Evolutionary conservation across 1,140 invertebrate genomes (phyloP), one percentile per base, ranked within the genome.

Genomic region (Hestina assimilis): DNA sequence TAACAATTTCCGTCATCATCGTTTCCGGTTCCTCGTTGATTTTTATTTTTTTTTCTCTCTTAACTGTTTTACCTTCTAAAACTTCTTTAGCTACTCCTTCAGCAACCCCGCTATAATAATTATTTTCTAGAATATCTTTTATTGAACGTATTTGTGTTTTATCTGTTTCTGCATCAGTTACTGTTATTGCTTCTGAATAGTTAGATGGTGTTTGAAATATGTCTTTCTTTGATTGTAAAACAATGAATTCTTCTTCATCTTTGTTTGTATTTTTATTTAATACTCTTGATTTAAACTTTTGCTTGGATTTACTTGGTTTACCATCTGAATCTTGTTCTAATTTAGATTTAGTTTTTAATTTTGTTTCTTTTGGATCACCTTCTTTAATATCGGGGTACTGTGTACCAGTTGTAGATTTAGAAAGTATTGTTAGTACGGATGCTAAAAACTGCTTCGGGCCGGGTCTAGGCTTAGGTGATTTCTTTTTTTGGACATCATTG

Each of bases 371-470:
- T 45, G 1, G 28, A 3, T 41, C 11, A 3, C 0, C 9, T 4
- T 61, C 28, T 9, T 71, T 7, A 8, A 11, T 15, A 12, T 75
- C 74, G 2, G 74, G 72, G 9, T 59, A 66, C 54, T 80, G 77
- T 0, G 78, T 79, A 6, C 66, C 67, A 0, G 69, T 60, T n/a
- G 74, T 75, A 2, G 72, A 72, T 69, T 79, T 76, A 0, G 76
- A 72, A 1, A 81, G 52, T 1, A 75, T 76, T 9, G 43, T 70
- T 0, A 79, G 59, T 0, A 74, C 74, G 1, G 74, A 75, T 0
- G 69, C 43, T 14, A 82, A 9, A 38, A 79, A 78, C 8, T 58
- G 61, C 15, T 72, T 74, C 26, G 60, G 65, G 0, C 61, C 65
- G 0, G 63, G 59, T 20, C 69, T 59, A 17, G 69, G 69, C 29